A percentile compares a stretch with the other conserved stretches of the same genome.
Conservation (phyloP, 1,140 invertebrate genomes). For the Ceratina japonica region DNA sequence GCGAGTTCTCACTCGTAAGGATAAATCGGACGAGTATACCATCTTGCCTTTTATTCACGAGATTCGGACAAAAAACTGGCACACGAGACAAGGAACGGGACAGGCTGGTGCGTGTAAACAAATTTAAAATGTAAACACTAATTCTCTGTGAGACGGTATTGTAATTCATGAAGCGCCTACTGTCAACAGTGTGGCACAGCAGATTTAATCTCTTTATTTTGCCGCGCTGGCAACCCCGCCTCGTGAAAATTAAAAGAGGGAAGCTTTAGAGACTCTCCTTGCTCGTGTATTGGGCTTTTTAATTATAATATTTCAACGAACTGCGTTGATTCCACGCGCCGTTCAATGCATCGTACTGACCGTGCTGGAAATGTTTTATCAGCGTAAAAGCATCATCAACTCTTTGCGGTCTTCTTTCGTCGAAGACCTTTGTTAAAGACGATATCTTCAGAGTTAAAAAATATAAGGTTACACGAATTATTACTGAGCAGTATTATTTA, state of each 20-base stretch:
- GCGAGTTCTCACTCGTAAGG: no score
- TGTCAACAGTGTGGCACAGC: no score
- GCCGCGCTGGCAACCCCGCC: background rate
- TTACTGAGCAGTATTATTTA: no score
- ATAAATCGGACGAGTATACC: no score
- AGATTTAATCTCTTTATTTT: conserved; percentile 24
- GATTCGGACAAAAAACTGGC: no score
- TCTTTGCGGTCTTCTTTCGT: no score
- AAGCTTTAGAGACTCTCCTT: background rate
- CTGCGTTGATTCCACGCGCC: background rate
- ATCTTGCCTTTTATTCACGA: no score
- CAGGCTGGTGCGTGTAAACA: background rate
- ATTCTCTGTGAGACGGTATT: background rate
- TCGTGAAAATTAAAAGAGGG: background rate
- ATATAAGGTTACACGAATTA: no score
- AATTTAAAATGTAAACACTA: conserved; percentile 24
- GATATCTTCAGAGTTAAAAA: no score
- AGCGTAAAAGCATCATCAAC: background rate
- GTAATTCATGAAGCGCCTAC: conserved; percentile 9
- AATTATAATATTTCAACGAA: background rate
- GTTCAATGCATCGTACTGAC: no score
- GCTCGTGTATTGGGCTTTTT: background rate
- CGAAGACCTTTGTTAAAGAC: no score
- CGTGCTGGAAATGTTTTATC: background rate
- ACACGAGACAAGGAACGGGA: background rate